Evolutionary conservation across 2,113 vertebrate species (phyloP).

Genomic region (Eonycteris spelaea): DNA sequence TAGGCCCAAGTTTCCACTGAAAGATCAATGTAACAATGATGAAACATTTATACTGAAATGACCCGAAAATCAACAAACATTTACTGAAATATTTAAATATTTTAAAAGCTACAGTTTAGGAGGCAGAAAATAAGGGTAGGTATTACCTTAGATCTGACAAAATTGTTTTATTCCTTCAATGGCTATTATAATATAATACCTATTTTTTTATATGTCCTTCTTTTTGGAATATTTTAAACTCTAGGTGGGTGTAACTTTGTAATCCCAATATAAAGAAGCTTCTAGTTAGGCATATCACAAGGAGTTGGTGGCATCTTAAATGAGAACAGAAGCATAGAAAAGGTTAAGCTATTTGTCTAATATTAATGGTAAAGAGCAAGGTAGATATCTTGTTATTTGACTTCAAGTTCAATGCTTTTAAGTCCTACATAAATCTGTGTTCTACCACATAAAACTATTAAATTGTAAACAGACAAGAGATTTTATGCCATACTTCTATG

Average conservation of each 20-base stretch:
- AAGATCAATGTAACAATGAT: background rate
- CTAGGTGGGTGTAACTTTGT: background rate
- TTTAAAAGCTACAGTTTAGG: constrained; percentile 22
- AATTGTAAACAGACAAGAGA: background rate
- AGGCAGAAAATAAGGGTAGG: background rate
- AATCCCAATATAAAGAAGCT: background rate
- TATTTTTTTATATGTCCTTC: background rate
- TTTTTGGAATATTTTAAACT: constrained; percentile 36
- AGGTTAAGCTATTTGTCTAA: background rate
- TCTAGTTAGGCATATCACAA: background rate
- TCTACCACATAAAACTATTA: constrained; percentile 2
- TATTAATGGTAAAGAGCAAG: background rate
- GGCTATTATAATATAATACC: background rate
- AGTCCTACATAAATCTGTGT: constrained; percentile 23
- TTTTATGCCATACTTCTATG: background rate
- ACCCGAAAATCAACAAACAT: constrained; percentile 43
- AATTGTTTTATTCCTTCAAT: background rate
- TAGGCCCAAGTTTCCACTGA: background rate
- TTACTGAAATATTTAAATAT: background rate
- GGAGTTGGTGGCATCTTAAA: background rate
- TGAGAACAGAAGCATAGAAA: background rate
- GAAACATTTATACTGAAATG: constrained; percentile 19
- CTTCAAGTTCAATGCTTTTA: constrained; percentile 16
- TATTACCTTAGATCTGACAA: background rate
- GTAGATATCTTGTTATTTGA: background rate